These are phyloP conservation scores for Lithobius niger DNA, from an alignment of 1,140 invertebrate species.

Conservation along the genomic window DNA sequence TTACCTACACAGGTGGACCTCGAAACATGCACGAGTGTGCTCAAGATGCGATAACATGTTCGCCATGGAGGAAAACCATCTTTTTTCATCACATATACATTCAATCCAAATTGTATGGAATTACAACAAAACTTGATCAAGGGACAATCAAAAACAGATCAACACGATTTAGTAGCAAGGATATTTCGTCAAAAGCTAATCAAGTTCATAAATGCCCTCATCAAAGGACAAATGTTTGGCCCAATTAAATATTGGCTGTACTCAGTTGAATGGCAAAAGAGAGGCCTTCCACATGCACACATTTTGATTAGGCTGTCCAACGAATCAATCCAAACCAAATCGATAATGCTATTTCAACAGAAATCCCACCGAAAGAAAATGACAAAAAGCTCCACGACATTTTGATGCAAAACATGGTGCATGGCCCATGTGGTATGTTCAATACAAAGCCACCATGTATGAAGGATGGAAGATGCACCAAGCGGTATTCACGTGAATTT, in stretches of 20 bases:
- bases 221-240: constrained; percentile 16
- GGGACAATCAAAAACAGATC: too few relatives aligned
- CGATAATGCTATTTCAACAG: constrained; percentile 13
- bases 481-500: constrained; percentile 28
- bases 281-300: constrained; percentile 32
- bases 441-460: constrained; percentile 37
- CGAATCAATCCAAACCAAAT: constrained; percentile 12
- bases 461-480: constrained; percentile 33
- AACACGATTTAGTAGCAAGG: too few relatives aligned
- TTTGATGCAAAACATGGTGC: constrained; percentile 33
- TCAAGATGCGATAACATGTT: too few relatives aligned
- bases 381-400: constrained; percentile 10
- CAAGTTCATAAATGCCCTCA: background rate
- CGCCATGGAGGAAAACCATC: too few relatives aligned
- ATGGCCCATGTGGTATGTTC: constrained; percentile 37
- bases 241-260: constrained; percentile 17
- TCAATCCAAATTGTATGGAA: too few relatives aligned
- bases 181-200: constrained; percentile 1
- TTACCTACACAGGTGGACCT: too few relatives aligned
- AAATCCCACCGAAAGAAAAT: constrained; percentile 11
- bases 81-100: too few relatives aligned
- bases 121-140: too few relatives aligned
- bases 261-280: constrained; percentile 33
- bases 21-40: too few relatives aligned
- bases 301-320: constrained; percentile 11